Percentiles rank a stretch among this genome's conserved stretches.
phyloP scores from a whole-genome alignment of 1,140 invertebrate species.

The Heterodera schachtii region DNA sequence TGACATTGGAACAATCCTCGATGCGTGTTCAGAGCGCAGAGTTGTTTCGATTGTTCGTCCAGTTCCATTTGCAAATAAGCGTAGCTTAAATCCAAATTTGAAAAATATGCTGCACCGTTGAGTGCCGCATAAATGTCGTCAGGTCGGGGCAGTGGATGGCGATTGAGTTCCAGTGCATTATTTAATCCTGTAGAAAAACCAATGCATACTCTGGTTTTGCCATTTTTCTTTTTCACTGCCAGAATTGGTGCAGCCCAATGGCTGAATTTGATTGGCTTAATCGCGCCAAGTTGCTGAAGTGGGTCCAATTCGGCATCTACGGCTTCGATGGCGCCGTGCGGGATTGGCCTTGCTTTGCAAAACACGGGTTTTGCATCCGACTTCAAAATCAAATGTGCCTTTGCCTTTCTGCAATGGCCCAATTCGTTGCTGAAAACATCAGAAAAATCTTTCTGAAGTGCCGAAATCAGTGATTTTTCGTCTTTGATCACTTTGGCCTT shows the following conservation, averaged over 20 bases:
- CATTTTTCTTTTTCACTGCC: conserved; percentile 35
- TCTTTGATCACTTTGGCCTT: too few relatives aligned
- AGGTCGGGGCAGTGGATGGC: conserved; percentile 45
- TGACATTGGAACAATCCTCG: not conserved
- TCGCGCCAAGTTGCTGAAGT: conserved; percentile 8
- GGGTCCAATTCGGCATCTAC: not conserved
- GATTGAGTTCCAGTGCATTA: not conserved
- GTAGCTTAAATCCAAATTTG: too few relatives aligned
- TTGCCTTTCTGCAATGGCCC: too few relatives aligned
- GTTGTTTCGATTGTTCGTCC: conserved; percentile 38
- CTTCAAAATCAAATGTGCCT: too few relatives aligned
- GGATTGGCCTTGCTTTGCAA: conserved; percentile 29
- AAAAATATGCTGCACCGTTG: too few relatives aligned
- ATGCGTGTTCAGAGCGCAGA: conserved; percentile 34
- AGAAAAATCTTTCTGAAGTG: too few relatives aligned
- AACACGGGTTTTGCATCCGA: too few relatives aligned
- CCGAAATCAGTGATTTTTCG: too few relatives aligned
- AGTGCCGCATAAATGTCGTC: conserved; percentile 42
- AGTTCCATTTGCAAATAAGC: conserved; percentile 12
- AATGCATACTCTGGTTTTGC: conserved; percentile 64
- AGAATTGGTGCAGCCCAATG: not conserved
- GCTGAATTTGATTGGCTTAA: conserved; percentile 54
- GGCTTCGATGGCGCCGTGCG: not conserved
- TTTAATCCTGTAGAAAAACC: conserved; percentile 60
- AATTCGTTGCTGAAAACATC: too few relatives aligned